Evolutionary conservation across 1,140 invertebrate genomes (phyloP).

Genomic region (Papilio polyxenes): DNA sequence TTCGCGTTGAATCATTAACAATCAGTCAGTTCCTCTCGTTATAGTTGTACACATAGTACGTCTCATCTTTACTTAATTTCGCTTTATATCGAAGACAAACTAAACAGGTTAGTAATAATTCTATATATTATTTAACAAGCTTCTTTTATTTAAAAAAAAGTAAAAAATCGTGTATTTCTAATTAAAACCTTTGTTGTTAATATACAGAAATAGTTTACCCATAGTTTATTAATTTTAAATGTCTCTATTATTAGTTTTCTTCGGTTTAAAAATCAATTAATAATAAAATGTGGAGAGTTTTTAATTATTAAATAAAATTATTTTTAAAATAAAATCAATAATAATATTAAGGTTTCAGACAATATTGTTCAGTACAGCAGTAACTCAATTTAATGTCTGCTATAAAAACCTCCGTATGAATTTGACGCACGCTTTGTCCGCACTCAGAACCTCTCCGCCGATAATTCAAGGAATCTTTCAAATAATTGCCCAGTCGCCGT

Average conservation of each 20-base stretch:
- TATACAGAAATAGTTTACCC: too few species aligned
- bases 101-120: too few species aligned
- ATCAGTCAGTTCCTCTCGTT: conserved; percentile 46
- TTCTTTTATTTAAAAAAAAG: too few species aligned
- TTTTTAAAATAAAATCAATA: neutral
- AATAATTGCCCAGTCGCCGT: conserved; percentile 1
- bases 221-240: too few species aligned
- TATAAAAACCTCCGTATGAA: conserved; percentile 27
- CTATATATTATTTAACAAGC: too few species aligned
- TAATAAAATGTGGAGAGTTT: too few species aligned
- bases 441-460: neutral
- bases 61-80: neutral
- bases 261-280: too few species aligned
- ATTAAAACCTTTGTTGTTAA: too few species aligned
- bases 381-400: conserved; percentile 49
- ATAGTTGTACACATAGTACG: neutral
- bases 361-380: conserved; percentile 43
- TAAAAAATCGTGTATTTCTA: too few species aligned
- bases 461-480: conserved; percentile 7
- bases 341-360: conserved; percentile 35
- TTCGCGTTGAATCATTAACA: conserved; percentile 28
- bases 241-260: too few species aligned
- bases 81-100: neutral
- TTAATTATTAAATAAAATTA: too few species aligned
- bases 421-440: conserved; percentile 24